Evolutionary conservation across 2,888 invertebrate genomes (phyloP), one percentile per base, ranked within the genome.

Genomic region (Clanis bilineata): DNA sequence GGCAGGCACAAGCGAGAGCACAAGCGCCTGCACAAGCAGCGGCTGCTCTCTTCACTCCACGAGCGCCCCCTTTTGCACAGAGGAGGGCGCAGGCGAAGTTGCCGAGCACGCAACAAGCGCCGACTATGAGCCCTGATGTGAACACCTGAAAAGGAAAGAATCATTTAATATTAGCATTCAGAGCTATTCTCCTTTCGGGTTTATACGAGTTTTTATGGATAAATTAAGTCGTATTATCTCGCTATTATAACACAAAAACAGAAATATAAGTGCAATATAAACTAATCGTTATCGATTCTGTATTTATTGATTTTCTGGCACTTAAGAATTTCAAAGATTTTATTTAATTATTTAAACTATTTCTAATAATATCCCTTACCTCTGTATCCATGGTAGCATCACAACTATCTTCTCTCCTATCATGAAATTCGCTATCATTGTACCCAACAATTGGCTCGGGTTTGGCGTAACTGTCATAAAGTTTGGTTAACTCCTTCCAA

Each of bases 401-500:
- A 62, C 90, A 90, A 1, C 69, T 71, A 3, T 76, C 75, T 3
- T 63, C 69, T 12, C 60, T 67, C 25, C 68, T 65, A 9, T 66
- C 71, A 21, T 75, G 73, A 38, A 69, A 67, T 0, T 47, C 59
- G 7, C 75, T 83, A 0, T 67, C 68, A 61, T 86, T 88, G 22
- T 72, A 67, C 1, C 65, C 71, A 1, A 69, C 67, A 1, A 77
- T 61, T 0, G 70, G 71, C 22, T 79, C 79, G 1, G 71, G 68
- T 54, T 74, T 74, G 6, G 82, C 71, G 22, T 78, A 81, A 21
- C 92, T 72, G 62, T 93, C 87, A 60, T 93, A 88, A 0, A 93
- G 80, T 21, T 92, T 90, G 0, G 90, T 84, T 0, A 92, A 80
- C 3, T 82, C 85, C 63, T 93, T 93, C 69, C 94, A 86, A 1